Conservation (phyloP, 2,888 invertebrate species). For the Hirtodrosophila histrioides region DNA sequence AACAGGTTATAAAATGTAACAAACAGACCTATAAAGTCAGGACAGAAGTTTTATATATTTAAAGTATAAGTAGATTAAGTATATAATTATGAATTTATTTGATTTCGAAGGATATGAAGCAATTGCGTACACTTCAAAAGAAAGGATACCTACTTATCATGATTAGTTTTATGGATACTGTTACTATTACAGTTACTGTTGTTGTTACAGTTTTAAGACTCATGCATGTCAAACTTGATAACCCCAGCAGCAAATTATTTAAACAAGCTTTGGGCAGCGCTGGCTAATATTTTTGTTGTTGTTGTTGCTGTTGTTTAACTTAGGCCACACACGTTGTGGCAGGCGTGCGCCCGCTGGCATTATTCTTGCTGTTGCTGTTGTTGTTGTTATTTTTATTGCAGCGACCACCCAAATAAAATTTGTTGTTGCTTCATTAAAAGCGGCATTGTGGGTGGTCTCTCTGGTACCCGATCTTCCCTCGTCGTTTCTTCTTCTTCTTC, state of each 20-base stretch:
- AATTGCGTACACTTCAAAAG: no score
- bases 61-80: no score
- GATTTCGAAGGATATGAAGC: no score
- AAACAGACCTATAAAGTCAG: no score
- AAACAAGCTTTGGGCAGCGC: constrained; percentile 32
- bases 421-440: constrained; percentile 74
- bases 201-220: constrained; percentile 4
- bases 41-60: no score
- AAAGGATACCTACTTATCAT: background rate
- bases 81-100: no score
- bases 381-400: constrained; percentile 54
- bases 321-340: constrained; percentile 57
- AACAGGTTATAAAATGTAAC: no score
- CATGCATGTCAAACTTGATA: constrained; percentile 6
- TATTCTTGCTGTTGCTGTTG: constrained; percentile 47
- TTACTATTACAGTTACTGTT: constrained; percentile 15
- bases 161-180: background rate
- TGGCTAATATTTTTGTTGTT: constrained; percentile 34
- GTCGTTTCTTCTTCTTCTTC: constrained; percentile 1
- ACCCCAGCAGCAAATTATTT: constrained; percentile 29
- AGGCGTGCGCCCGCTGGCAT: constrained; percentile 51
- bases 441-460: constrained; percentile 73
- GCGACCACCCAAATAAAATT: constrained; percentile 68
- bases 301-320: constrained; percentile 24
- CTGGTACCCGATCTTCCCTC: constrained; percentile 18